These are phyloP conservation scores for Peromyscus aztecus DNA, from an alignment of 2,797 vertebrate genomes.

Conservation along the genomic window DNA sequence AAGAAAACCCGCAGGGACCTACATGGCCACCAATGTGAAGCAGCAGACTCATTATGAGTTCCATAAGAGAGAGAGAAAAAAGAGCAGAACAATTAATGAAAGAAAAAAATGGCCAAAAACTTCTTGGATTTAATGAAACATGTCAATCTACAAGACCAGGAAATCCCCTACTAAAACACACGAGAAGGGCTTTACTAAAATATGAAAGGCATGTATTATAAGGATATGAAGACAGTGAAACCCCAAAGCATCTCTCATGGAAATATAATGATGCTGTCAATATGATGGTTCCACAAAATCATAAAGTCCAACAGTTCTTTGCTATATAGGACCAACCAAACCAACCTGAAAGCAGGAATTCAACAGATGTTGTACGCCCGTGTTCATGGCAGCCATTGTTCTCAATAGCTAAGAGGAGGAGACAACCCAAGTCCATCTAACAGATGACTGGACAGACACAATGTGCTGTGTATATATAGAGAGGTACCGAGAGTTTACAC, in stretches of 20 bases:
- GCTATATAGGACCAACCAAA: neutral
- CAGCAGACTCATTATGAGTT: neutral
- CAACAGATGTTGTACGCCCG: neutral
- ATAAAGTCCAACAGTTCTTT: neutral
- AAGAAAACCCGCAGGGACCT: neutral
- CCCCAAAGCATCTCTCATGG: neutral
- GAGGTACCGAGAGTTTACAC: neutral
- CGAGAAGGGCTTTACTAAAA: neutral
- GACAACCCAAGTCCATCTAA: neutral
- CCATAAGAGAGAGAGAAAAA: neutral
- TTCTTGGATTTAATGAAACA: constrained; percentile 47
- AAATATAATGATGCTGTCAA: neutral
- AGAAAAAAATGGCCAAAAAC: constrained; percentile 15
- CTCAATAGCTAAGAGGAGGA: neutral
- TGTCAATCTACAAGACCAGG: neutral
- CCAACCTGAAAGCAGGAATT: neutral
- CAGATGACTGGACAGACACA: neutral
- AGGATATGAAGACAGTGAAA: neutral
- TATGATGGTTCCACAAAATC: constrained; percentile 10
- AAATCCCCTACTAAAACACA: neutral
- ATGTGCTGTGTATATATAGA: neutral
- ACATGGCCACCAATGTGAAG: neutral
- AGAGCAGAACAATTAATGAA: neutral
- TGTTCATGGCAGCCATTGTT: neutral
- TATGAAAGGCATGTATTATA: neutral